Evolutionary conservation across 2,888 invertebrate genomes (phyloP), one percentile per base, ranked within the genome.

Genomic region (Anodontia alba): DNA sequence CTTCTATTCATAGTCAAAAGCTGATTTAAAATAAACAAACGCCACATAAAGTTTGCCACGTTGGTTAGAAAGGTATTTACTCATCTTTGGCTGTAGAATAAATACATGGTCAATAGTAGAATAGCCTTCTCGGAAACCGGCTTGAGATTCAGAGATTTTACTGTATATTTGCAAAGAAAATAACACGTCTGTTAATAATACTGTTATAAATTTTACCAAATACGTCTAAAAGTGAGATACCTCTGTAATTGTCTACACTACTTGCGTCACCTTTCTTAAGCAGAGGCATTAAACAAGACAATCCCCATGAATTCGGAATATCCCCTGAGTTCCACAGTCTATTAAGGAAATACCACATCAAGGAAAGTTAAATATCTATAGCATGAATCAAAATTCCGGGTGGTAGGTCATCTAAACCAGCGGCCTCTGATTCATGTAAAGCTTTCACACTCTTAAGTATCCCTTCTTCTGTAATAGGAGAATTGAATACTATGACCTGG

Each of bases 71-170:
- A 71, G 46, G 31, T 71, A 71, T 46, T 72, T 72, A 54, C 20
- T 36, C 1, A 72, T 51, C 12, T 54, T 1, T 33, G 31, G 23
- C 7, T 54, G 36, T 2, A 72, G 54, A 33, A 72, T 43, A 54
- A 72, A 72, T 7, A 36, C 54, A 72, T 72, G 51, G 54, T 72
- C 72, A 29, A 54, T 54, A 1, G 54, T 72, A 1, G 72, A 72
- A 49, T 72, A 72, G 33, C 72, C 72, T 10, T 29, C 26, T 8
- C 72, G 8, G 38, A 72, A 72, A 51, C 72, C 51, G 8, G 72
- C 51, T 51, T 72, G 72, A 8, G 51, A 29, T 26, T 26, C 26
- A 10, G 62, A 62, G 8, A 62, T 62, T 20, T 23, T 23, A 49
- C n/a, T 62, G n/a, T 62, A 62, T 15, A 62, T 62, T 62, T 67